A percentile compares a stretch with the other conserved stretches of the same genome.
phyloP scores from a whole-genome alignment of 2,113 vertebrate genomes.

The Otolemur garnettii region DNA sequence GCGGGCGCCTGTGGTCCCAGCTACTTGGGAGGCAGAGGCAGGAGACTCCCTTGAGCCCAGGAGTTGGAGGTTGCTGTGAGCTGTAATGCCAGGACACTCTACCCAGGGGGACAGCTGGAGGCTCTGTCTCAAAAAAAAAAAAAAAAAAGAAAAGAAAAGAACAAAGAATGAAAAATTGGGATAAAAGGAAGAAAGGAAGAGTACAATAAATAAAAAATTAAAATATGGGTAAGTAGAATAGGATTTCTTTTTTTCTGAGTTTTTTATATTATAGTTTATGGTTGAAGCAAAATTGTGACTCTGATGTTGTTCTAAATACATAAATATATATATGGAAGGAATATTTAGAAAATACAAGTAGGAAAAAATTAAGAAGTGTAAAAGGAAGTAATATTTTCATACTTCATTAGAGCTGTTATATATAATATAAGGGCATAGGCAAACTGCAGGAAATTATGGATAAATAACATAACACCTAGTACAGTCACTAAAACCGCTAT shows the following conservation, averaged over 20 bases:
- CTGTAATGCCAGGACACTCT: no score
- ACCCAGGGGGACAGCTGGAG: no score
- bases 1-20: no score
- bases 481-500: not conserved
- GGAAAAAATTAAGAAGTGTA: not conserved
- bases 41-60: no score
- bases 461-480: not conserved
- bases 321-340: not conserved
- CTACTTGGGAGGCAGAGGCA: no score
- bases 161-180: not conserved
- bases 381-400: not conserved
- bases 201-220: not conserved
- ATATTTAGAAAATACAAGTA: not conserved
- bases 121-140: no score
- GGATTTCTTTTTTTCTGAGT: not conserved
- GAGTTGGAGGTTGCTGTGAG: no score
- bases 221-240: not conserved
- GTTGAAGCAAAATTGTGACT: not conserved
- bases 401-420: not conserved
- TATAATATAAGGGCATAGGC: not conserved
- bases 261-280: not conserved
- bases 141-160: not conserved
- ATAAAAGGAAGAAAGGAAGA: not conserved
- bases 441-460: not conserved
- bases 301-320: not conserved